Base-by-base conservation (phyloP, 2,113 vertebrate species). In the Corydoras maculifer region DNA sequence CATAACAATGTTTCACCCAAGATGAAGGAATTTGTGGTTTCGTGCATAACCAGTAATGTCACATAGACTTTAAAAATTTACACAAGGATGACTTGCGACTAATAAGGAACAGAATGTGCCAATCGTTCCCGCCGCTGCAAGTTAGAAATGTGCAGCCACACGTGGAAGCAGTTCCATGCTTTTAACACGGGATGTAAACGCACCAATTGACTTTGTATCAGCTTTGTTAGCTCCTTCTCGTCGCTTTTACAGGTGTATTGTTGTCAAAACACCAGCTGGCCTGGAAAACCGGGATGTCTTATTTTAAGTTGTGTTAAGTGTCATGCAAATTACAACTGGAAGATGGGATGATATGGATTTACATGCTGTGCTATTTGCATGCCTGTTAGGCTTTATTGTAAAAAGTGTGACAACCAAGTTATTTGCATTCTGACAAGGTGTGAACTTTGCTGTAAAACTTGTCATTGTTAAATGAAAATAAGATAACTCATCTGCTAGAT, bases 341-440 rank as follows among this genome's bases (percentile, higher is more conserved):
- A 62, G 70, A 43, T 65, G 8, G 51, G 68, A 63, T 67, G 18
- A 48, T 61, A 32, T 63, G 49, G 50, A 65, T 75, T 72, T 72
- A 75, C 65, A 71, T 72, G 51, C 10, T 2, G 7, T 65, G 58
- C 14, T 65, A 78, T 75, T 78, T 78, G 69, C 70, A 72, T 75
- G 53, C n/a, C n/a, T 63, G 60, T 58, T 71, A 55, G 30, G 68
- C 57, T 78, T 64, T 13, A 57, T 49, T 49, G 8, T 49, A 57
- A 48, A 68, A 53, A 68, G 35, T 51, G 18, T 55, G 58, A 49
- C 58, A 55, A 69, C 58, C 60, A 10, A 18, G 77, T 35, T 69
- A 54, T 68, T 72, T 68, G n/a, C 60, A 61, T 35, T 60, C 10
- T 65, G 57, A 60, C 54, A 31, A 32, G 8, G n/a, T 67, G 8